A percentile compares a stretch with the other conserved stretches of the same genome.
Evolutionary conservation across 2,888 invertebrate genomes (phyloP).

Genomic region (Xylota sylvarum): DNA sequence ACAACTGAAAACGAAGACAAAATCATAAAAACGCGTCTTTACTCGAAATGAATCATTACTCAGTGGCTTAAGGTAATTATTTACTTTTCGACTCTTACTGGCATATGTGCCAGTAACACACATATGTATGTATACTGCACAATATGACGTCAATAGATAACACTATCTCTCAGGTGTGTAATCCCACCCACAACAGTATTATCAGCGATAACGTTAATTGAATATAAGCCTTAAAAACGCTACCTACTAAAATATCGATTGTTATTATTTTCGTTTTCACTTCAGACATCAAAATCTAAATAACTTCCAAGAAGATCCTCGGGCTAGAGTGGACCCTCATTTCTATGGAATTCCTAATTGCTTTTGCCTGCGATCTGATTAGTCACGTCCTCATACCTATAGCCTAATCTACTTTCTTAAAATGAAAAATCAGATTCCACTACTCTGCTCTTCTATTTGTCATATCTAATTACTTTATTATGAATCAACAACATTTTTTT

Average conservation of each 20-base stretch:
- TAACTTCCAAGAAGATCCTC: background rate
- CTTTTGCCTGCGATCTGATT: slow-evolving; percentile 20
- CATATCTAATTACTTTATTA: slow-evolving; percentile 71
- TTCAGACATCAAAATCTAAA: background rate
- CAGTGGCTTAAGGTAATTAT: too few species aligned
- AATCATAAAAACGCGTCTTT: too few species aligned
- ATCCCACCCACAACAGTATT: background rate
- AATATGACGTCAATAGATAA: slow-evolving; percentile 1
- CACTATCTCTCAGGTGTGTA: background rate
- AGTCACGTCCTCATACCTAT: background rate
- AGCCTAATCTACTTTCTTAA: slow-evolving; percentile 1
- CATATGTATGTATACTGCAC: too few species aligned
- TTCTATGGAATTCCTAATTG: slow-evolving; percentile 16
- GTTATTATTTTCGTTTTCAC: background rate
- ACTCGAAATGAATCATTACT: too few species aligned
- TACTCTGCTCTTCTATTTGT: slow-evolving; percentile 49
- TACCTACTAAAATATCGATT: background rate
- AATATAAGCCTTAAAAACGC: background rate
- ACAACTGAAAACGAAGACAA: too few species aligned
- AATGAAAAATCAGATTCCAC: slow-evolving; percentile 18
- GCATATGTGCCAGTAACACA: too few species aligned
- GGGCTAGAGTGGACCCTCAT: background rate
- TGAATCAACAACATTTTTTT: slow-evolving; percentile 53
- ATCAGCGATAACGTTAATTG: background rate
- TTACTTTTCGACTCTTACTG: too few species aligned